Percentiles rank a stretch among this genome's conserved stretches.
These are phyloP conservation scores for Montipora capricornis DNA, from an alignment of 64 coral and sea anemone species.

Conservation along the genomic window DNA sequence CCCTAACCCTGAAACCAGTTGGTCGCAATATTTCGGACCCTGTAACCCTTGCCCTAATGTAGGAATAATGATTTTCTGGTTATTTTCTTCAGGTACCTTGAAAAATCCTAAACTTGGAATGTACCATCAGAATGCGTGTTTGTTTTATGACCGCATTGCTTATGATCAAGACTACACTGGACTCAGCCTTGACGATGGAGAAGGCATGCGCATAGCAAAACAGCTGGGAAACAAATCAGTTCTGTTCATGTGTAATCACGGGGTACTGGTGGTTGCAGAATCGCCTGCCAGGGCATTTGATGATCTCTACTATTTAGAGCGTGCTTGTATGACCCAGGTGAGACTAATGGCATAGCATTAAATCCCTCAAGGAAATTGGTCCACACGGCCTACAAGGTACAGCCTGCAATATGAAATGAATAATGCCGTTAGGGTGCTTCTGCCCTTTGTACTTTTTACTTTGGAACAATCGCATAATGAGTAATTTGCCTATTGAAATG, in stretches of 20 bases:
- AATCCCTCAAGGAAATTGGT: too few relatives aligned
- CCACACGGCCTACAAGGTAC: too few relatives aligned
- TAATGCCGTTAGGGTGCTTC: too few relatives aligned
- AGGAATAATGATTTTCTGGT: not conserved
- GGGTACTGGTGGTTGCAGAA: conserved; percentile 60
- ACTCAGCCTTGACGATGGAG: conserved; percentile 53
- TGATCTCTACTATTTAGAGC: conserved; percentile 73
- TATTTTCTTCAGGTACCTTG: conserved; percentile 52
- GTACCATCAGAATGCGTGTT: conserved; percentile 71
- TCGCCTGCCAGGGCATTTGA: conserved; percentile 53
- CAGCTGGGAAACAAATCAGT: conserved; percentile 74
- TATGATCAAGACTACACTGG: conserved; percentile 83
- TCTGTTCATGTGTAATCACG: conserved; percentile 89
- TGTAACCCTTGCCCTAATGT: too few relatives aligned
- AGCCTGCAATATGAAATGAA: too few relatives aligned
- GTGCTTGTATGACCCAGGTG: conserved; percentile 84
- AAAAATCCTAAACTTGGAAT: conserved; percentile 78
- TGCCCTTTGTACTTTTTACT: too few relatives aligned
- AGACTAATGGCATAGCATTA: not conserved
- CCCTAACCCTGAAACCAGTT: too few relatives aligned
- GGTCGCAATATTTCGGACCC: too few relatives aligned
- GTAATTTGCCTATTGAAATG: too few relatives aligned
- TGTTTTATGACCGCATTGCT: conserved; percentile 79
- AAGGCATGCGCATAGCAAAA: conserved; percentile 63
- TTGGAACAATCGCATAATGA: too few relatives aligned